Conservation (phyloP, 2,888 invertebrate species). For the Nomada lathburiana region DNA sequence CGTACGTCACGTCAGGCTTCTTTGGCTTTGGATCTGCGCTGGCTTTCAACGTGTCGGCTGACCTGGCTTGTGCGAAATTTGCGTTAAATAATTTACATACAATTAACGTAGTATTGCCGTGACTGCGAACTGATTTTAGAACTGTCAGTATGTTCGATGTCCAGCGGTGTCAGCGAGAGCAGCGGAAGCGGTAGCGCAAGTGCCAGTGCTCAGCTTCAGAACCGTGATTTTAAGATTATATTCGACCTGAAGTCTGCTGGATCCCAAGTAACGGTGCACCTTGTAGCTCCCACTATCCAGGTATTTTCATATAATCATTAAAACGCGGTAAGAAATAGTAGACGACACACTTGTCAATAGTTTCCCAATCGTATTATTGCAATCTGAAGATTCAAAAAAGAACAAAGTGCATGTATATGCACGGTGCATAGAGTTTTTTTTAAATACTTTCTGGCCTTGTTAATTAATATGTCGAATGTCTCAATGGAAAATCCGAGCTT, state of each 20-base stretch:
- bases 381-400: too few relatives aligned
- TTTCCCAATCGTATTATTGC: too few relatives aligned
- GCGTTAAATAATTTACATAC: slow-evolving; percentile 24
- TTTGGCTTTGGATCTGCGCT: slow-evolving; percentile 20
- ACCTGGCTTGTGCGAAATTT: slow-evolving; percentile 37
- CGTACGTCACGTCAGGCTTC: neutral
- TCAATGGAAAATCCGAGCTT: too few relatives aligned
- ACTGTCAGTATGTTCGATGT: slow-evolving; percentile 86
- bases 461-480: too few relatives aligned
- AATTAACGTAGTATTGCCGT: slow-evolving; percentile 48
- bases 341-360: neutral
- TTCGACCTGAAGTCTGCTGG: slow-evolving; percentile 87
- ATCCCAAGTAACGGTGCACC: slow-evolving; percentile 90
- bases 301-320: slow-evolving; percentile 46
- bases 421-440: too few relatives aligned
- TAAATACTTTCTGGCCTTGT: too few relatives aligned
- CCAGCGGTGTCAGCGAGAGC: slow-evolving; percentile 85
- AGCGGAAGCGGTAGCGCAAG: slow-evolving; percentile 77
- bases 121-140: slow-evolving; percentile 79
- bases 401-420: too few relatives aligned
- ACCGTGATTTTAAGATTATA: slow-evolving; percentile 90
- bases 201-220: slow-evolving; percentile 84
- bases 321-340: neutral
- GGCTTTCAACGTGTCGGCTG: slow-evolving; percentile 30
- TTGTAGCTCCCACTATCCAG: slow-evolving; percentile 85